Evolutionary conservation across 2,888 invertebrate genomes (phyloP), one percentile per base, ranked within the genome.

Genomic region (Lepidocyrtinus sp.): DNA sequence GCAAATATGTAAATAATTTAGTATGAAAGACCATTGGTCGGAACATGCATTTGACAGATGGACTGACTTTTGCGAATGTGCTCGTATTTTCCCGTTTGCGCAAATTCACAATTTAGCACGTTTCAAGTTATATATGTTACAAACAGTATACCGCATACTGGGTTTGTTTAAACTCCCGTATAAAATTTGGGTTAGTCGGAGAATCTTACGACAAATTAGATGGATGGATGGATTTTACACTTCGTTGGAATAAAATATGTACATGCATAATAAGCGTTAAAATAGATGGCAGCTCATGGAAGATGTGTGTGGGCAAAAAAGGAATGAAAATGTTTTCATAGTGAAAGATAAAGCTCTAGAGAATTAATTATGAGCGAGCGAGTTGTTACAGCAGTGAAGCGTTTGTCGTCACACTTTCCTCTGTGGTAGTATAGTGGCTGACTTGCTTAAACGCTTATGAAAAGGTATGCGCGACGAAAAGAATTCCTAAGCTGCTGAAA

Each of bases 321-420:
- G n/a, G 19, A 19, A 21, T 24, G 17, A 15, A 55, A 22, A 55
- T 36, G 36, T 36, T 36, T 36, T 36, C 12, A n/a, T 2, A 19
- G 65, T 22, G 22, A 73, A 64, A 26, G 50, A 73, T 25, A 74
- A 46, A 63, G 64, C 73, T 74, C 73, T 12, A 59, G 75, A 68
- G 75, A 75, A 67, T 75, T 75, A 75, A 75, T 75, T 75, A 68
- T 67, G 75, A 75, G 73, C 25, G 65, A 73, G 62, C 26, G 65
- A 74, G 45, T 59, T 65, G 59, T 36, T 74, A 24, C 45, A 62
- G 73, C 21, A 9, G 46, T n/a, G n/a, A 36, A 36, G 36, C 36
- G 36, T 36, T 36, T 36, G 72, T 65, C 50, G 73, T 55, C 64
- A 5, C 24, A 12, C 27, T 5, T 61, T 59, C 17, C n/a, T n/a